These are phyloP conservation scores for Dallia pectoralis DNA, from an alignment of 2,797 vertebrate species.

Conservation along the genomic window DNA sequence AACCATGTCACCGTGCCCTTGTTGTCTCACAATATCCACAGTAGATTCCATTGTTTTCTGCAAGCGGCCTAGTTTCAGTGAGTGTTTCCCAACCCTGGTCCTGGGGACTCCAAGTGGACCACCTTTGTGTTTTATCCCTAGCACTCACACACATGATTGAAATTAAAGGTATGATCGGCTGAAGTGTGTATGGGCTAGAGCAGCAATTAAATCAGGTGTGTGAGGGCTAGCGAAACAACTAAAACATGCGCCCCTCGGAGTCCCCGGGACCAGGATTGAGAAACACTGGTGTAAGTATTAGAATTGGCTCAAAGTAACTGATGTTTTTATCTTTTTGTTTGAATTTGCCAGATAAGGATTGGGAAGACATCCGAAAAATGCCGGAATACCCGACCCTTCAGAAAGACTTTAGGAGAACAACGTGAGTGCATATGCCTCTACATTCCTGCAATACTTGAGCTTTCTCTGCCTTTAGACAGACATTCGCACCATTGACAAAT, in stretches of 20 bases:
- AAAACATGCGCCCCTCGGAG: no score
- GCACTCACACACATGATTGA: no score
- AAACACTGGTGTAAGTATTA: no score
- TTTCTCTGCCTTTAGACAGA: neutral
- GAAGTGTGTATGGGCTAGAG: no score
- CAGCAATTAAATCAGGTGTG: no score
- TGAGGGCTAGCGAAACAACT: no score
- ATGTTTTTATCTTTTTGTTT: conserved; percentile 2
- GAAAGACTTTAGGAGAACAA: conserved; percentile 97
- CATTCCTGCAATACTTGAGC: neutral
- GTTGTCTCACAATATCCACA: neutral
- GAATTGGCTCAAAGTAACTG: neutral
- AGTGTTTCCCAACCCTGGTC: no score
- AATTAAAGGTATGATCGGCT: no score
- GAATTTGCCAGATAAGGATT: conserved; percentile 89
- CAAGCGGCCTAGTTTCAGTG: neutral
- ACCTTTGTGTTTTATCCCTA: no score
- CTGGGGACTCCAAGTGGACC: no score
- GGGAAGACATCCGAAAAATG: conserved; percentile 99
- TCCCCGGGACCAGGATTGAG: no score
- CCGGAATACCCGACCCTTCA: conserved; percentile 97
- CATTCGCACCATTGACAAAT: neutral
- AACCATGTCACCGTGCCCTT: neutral
- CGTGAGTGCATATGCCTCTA: conserved; percentile 76
- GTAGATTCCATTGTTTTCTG: neutral